phyloP scores from a whole-genome alignment of 2,113 vertebrate species.

The Megaceryle maxima region DNA sequence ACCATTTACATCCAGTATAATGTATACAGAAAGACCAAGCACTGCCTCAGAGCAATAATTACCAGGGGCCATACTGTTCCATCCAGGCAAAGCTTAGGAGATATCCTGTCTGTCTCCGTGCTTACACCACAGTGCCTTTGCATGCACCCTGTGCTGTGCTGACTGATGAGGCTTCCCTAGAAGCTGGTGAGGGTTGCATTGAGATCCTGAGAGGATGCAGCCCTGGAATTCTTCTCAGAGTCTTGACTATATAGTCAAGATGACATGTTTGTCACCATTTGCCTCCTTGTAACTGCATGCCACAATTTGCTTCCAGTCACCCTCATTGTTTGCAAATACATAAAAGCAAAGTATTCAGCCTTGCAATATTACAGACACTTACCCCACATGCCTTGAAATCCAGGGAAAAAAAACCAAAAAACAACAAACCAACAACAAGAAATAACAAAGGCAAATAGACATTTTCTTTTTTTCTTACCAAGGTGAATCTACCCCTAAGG shows the following conservation, averaged over 20 bases:
- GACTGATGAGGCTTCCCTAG: not conserved
- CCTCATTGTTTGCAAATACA: not conserved
- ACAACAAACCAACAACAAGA: not conserved
- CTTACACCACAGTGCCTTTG: not conserved
- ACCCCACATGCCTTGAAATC: not conserved
- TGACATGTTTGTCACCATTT: not conserved
- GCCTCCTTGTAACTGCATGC: not conserved
- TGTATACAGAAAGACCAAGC: not conserved
- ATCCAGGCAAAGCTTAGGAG: not conserved
- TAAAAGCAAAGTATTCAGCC: not conserved
- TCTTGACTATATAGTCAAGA: not conserved
- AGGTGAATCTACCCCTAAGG: not conserved
- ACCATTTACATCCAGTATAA: not conserved
- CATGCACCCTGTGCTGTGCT: not conserved
- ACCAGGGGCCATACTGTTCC: not conserved
- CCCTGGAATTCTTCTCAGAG: not conserved
- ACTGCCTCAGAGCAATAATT: not conserved
- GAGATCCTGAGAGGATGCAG: not conserved
- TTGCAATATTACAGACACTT: not conserved
- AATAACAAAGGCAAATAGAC: not conserved
- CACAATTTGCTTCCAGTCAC: not conserved
- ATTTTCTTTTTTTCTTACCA: not conserved
- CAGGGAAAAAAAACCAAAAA: not conserved
- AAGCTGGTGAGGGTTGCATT: not conserved
- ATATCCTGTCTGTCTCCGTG: rapidly evolving